Base-by-base conservation (phyloP, 2,113 vertebrate genomes). In the Neoarius graeffei region DNA sequence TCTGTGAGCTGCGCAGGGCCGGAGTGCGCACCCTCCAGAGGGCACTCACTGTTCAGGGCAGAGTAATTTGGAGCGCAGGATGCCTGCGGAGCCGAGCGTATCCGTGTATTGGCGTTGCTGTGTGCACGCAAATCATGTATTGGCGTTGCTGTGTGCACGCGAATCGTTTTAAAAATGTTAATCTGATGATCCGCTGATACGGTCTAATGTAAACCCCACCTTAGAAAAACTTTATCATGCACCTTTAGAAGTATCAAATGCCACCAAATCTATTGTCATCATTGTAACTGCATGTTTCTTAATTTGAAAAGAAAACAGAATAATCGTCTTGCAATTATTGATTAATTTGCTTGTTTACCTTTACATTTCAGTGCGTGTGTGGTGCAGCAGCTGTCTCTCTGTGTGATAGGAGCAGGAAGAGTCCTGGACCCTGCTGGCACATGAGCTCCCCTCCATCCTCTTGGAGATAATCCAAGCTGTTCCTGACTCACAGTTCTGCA, bases 351-450 rank as follows among this genome's bases (percentile, higher is more conserved):
- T 52, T 52, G 30, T n/a, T 25, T 52, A 8, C 5, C 5, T 84
- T 69, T 52, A 30, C 64, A 54, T 84, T 19, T 35, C n/a, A 14
- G 19, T 77, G 62, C 35, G 48, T 79, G 27, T 57, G 20, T n/a
- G 50, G 19, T 14, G 73, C 87, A 88, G 82, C 60, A 88, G 87
- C 71, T 84, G 81, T 77, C 59, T 77, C 69, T 66, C 81, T 84
- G 59, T 60, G 86, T 77, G 81, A 62, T 77, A 30, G 59, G 30
- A 83, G 27, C 60, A 88, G 42, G 30, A 77, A 66, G 30, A 52
- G 82, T 77, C 71, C 52, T 50, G 71, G 20, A 30, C 52, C 81
- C 81, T 83, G 81, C 71, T 84, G 69, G 35, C 67, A 35, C 56
- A 15, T 48, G 59, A 62, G 81, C 15, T 80, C 81, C 69, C 48